Evolutionary conservation across 2,797 vertebrate genomes (phyloP), one percentile per base, ranked within the genome.

Genomic region (Mormyrus hasselquistii): DNA sequence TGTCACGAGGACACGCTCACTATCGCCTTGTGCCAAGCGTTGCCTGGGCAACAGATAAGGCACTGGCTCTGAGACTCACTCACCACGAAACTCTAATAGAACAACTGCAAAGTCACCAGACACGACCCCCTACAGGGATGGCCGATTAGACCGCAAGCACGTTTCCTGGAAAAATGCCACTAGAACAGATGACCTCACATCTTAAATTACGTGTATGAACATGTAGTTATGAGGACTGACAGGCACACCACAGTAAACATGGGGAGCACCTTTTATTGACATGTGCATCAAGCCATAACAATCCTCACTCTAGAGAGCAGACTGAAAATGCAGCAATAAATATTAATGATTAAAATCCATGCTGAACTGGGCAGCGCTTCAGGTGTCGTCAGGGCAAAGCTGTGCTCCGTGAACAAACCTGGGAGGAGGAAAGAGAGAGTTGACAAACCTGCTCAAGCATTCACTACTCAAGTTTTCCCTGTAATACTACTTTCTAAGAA

Each of bases 181-280:
- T 5, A 6, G 3, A 14, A 16, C 29, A 73, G 10, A 34, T 4
- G 10, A 34, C 65, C 29, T 73, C 29, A 14, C 4, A 14, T 25
- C 29, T 73, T 4, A 34, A 34, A 34, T 34, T 34, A 34, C 29
- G 29, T 34, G 29, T 34, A 34, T 34, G 29, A 34, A 34, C 29
- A 34, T 34, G 1, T 55, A 10, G n/a, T 62, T n/a, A 7, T 2
- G 14, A 44, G 16, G 73, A 38, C 44, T 79, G 73, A 44, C 34
- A 41, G 6, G 16, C 38, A 25, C 55, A 41, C 73, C 12, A 19
- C 2, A 5, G 29, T 12, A 89, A 87, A 59, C 50, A 57, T 16
- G 53, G 69, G 73, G 38, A 38, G 34, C 73, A 73, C 69, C 44
- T 50, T 89, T 89, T 89, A 89, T 89, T 89, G 89, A 89, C 38